Evolutionary conservation across 2,797 vertebrate genomes (phyloP).

Genomic region (Scyliorhinus canicula): DNA sequence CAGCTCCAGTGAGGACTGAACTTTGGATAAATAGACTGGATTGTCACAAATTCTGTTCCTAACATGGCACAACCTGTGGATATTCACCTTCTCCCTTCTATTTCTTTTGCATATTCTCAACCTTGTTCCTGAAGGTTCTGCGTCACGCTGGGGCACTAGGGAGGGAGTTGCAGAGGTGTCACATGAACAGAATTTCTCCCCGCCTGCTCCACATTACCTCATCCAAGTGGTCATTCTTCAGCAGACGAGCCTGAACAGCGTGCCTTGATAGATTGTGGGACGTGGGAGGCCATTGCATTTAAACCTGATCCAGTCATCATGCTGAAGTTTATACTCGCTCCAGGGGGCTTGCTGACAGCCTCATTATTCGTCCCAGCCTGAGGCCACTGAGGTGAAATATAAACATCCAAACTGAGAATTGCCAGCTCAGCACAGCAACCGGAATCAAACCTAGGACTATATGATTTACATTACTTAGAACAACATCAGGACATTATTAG

Average conservation of each 20-base stretch:
- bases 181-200: not conserved
- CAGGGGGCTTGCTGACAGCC: not conserved
- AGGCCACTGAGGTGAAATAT: not conserved
- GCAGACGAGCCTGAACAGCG: not conserved
- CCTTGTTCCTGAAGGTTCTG: not conserved
- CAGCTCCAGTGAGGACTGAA: constrained; percentile 78
- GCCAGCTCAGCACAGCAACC: not conserved
- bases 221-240: not conserved
- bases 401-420: not conserved
- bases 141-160: not conserved
- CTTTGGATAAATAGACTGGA: not conserved
- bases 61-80: not conserved
- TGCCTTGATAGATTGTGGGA: not conserved
- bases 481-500: not conserved
- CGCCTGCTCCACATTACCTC: not conserved
- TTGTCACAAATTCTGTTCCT: not conserved
- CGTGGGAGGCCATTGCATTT: not conserved
- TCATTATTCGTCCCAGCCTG: not conserved
- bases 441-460: not conserved
- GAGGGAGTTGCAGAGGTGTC: not conserved
- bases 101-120: not conserved
- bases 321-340: not conserved
- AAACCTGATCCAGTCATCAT: not conserved
- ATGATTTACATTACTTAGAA: not conserved
- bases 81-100: not conserved